Percentiles rank a stretch among this genome's conserved stretches.
These are phyloP conservation scores for Rhinoderma darwinii DNA, from an alignment of 2,113 vertebrate species.

Conservation along the genomic window DNA sequence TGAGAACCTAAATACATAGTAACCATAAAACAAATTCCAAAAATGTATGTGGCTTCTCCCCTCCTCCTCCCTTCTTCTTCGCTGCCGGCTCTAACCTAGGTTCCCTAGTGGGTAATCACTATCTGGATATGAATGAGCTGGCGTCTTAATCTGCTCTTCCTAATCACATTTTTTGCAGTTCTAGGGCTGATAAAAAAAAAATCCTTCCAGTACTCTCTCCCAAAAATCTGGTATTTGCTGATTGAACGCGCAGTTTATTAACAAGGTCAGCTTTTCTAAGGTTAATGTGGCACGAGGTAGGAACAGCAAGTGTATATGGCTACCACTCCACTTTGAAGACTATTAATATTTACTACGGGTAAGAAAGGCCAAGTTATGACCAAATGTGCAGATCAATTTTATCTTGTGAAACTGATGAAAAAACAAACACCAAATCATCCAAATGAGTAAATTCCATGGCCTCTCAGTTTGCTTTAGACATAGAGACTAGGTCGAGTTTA, in stretches of 20 bases:
- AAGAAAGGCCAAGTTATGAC: conserved; percentile 70
- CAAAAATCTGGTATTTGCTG: neutral
- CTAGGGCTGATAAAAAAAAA: conserved; percentile 23
- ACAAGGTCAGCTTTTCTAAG: neutral
- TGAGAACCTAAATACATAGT: neutral
- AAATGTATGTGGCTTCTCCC: neutral
- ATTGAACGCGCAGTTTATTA: neutral
- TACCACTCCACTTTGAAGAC: neutral
- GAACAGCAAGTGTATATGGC: neutral
- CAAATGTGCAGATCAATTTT: conserved; percentile 73
- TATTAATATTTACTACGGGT: conserved; percentile 62
- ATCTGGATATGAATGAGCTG: conserved; percentile 24
- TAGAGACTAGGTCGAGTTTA: conserved; percentile 77
- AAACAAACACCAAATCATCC: conserved; percentile 73
- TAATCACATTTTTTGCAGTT: conserved; percentile 17
- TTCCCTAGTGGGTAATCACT: conserved; percentile 34
- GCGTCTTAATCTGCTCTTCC: neutral
- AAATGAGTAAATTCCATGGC: conserved; percentile 75
- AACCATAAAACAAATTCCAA: conserved; percentile 19
- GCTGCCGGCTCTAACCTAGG: conserved; percentile 11
- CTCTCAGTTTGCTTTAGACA: conserved; percentile 70
- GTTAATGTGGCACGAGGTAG: neutral
- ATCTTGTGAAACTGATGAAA: conserved; percentile 71
- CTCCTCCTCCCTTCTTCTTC: neutral
- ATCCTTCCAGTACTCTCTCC: neutral